Percentiles rank a stretch among this genome's conserved stretches.
Evolutionary conservation across 1,140 invertebrate genomes (phyloP).

Genomic region (Camponotus pennsylvanicus): DNA sequence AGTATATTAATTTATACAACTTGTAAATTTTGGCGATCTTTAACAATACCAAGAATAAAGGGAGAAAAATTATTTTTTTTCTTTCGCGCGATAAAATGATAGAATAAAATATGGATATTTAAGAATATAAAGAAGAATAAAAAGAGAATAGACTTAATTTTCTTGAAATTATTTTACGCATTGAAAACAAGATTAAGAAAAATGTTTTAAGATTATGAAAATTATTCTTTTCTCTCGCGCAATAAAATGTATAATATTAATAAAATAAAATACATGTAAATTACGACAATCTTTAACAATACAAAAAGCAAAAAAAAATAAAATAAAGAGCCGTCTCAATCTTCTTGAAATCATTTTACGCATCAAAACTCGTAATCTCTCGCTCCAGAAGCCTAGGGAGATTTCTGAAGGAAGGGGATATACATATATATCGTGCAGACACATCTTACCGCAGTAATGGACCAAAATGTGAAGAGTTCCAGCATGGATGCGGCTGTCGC

Average conservation of each 20-base stretch:
- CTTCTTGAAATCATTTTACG: conserved; percentile 17
- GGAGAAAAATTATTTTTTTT: too few relatives aligned
- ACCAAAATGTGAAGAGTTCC: conserved; percentile 83
- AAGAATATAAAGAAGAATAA: too few relatives aligned
- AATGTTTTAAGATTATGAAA: background rate
- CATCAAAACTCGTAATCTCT: conserved; percentile 9
- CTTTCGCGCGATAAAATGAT: too few relatives aligned
- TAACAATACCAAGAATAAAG: too few relatives aligned
- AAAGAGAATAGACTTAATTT: too few relatives aligned
- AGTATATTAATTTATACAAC: too few relatives aligned
- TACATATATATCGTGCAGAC: conserved; percentile 16
- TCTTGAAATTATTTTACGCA: too few relatives aligned
- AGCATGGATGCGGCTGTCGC: conserved; percentile 82
- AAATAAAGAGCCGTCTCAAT: background rate
- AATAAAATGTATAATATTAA: background rate
- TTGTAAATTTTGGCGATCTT: too few relatives aligned
- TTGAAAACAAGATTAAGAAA: background rate
- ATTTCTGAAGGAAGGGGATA: conserved; percentile 2
- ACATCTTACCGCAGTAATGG: conserved; percentile 83
- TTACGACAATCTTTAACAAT: background rate
- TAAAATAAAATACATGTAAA: background rate
- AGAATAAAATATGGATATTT: too few relatives aligned
- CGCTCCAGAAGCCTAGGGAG: background rate
- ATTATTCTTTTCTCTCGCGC: background rate
- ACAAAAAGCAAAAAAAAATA: background rate